These are phyloP conservation scores for Diaprepes abbreviatus DNA, from an alignment of 2,888 invertebrate species.

Conservation along the genomic window DNA sequence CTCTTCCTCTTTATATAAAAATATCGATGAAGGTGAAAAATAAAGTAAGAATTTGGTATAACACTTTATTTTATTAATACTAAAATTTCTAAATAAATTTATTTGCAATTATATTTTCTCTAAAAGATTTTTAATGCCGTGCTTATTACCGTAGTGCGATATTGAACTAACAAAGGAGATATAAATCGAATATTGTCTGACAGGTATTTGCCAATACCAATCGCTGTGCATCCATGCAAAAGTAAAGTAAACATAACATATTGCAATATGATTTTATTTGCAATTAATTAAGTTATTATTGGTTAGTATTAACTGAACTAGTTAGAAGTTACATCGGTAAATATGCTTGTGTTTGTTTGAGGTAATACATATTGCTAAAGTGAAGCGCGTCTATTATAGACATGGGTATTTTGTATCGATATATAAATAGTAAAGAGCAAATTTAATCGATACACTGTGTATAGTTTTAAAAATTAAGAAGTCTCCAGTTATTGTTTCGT, in stretches of 20 bases:
- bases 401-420: not conserved
- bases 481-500: too few species aligned
- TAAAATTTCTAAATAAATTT: too few species aligned
- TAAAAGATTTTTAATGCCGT: too few species aligned
- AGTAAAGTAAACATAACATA: conserved; percentile 11
- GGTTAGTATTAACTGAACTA: conserved; percentile 1
- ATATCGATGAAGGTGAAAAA: too few species aligned
- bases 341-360: not conserved
- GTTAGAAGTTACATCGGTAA: not conserved
- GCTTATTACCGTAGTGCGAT: too few species aligned
- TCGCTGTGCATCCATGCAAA: conserved; percentile 17
- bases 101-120: too few species aligned
- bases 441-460: too few species aligned
- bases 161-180: not conserved
- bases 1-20: too few species aligned
- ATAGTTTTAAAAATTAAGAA: too few species aligned
- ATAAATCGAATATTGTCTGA: conserved; percentile 3
- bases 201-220: conserved; percentile 19
- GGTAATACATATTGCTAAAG: not conserved
- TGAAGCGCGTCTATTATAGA: not conserved
- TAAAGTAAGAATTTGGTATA: too few species aligned
- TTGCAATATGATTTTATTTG: conserved; percentile 18
- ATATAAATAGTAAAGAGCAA: not conserved
- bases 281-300: conserved; percentile 31
- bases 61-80: not conserved